Percentiles rank a stretch among this genome's conserved stretches.
These are phyloP conservation scores for Lates calcarifer DNA, from an alignment of 2,113 vertebrate genomes.

Conservation along the genomic window DNA sequence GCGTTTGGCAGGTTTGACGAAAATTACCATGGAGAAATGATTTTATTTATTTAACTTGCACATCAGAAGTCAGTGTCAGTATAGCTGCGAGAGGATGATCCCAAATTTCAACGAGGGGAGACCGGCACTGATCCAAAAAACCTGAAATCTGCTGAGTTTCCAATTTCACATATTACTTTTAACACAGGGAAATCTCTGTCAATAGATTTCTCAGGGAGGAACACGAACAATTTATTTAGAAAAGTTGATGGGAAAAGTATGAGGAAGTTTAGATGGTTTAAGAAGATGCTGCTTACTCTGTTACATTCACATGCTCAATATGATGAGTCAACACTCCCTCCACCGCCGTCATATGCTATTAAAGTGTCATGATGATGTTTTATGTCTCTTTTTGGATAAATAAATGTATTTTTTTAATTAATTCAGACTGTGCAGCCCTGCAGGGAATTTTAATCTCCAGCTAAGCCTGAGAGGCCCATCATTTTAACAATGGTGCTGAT, in stretches of 20 bases:
- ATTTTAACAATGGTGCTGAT: slow-evolving; percentile 51
- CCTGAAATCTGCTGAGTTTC: slow-evolving; percentile 50
- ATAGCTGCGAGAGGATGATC: slow-evolving; percentile 42
- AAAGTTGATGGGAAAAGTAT: neutral
- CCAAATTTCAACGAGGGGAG: slow-evolving; percentile 37
- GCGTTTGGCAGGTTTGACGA: slow-evolving; percentile 82
- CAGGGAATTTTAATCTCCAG: slow-evolving; percentile 39
- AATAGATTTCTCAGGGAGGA: slow-evolving; percentile 30
- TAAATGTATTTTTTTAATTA: slow-evolving; percentile 46
- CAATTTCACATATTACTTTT: slow-evolving; percentile 35
- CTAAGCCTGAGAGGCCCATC: slow-evolving; percentile 36
- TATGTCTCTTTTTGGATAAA: slow-evolving; percentile 50
- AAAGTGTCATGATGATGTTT: slow-evolving; percentile 36
- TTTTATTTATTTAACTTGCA: slow-evolving; percentile 80
- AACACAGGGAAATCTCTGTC: slow-evolving; percentile 40
- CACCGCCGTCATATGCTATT: slow-evolving; percentile 8
- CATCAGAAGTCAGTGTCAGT: slow-evolving; percentile 66
- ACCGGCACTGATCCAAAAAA: slow-evolving; percentile 20
- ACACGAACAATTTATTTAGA: slow-evolving; percentile 8
- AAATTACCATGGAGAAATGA: slow-evolving; percentile 79
- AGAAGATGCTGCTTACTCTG: neutral
- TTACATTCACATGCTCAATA: slow-evolving; percentile 4
- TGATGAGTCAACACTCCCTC: slow-evolving; percentile 47
- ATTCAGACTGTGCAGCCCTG: slow-evolving; percentile 34
- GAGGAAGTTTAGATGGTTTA: slow-evolving; percentile 26